Evolutionary conservation across 2,113 vertebrate genomes (phyloP).

Genomic region (Pachycephala philippinensis): DNA sequence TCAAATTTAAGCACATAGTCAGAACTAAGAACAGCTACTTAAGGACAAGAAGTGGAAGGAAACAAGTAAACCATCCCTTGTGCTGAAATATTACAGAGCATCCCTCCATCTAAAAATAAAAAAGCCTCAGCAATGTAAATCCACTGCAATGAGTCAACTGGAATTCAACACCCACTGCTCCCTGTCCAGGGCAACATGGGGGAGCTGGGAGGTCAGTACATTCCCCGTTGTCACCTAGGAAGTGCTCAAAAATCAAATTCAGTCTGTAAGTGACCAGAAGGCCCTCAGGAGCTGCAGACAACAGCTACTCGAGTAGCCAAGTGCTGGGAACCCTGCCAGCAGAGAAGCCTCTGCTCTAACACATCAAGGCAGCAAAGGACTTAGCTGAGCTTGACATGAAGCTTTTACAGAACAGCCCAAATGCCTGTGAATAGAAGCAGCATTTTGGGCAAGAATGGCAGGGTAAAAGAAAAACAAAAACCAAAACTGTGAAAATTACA

Average conservation of each 20-base stretch:
- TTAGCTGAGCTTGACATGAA: background rate
- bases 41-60: conserved; percentile 10
- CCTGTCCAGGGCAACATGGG: background rate
- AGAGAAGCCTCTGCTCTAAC: background rate
- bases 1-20: background rate
- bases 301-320: background rate
- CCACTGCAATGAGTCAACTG: background rate
- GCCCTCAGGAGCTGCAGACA: background rate
- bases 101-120: background rate
- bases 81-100: background rate
- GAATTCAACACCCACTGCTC: background rate
- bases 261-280: background rate
- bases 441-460: background rate
- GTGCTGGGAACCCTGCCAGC: background rate
- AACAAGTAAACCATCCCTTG: background rate
- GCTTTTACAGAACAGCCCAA: background rate
- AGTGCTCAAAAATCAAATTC: background rate
- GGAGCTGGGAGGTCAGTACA: background rate
- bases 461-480: accelerated
- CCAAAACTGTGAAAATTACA: conserved; percentile 24
- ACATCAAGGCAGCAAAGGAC: background rate
- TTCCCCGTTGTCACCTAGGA: background rate
- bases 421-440: conserved; percentile 6
- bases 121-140: background rate
- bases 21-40: background rate